Evolutionary conservation across 2,888 invertebrate species (phyloP).

Genomic region (Ischnus inquisitorius): DNA sequence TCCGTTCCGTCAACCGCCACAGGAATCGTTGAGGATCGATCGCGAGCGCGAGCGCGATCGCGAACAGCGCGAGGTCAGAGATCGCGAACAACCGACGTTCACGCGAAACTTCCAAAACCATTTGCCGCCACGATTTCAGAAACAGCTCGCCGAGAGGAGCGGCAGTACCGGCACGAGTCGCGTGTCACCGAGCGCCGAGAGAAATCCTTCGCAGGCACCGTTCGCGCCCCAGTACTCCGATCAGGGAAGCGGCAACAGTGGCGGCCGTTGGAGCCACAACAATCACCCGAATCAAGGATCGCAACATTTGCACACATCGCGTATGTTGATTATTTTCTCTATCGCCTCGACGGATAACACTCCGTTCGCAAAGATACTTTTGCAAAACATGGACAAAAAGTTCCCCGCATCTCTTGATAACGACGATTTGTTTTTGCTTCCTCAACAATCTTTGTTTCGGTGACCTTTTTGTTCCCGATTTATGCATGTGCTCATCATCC

Average conservation of each 20-base stretch:
- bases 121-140: conserved; percentile 94
- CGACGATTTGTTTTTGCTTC: too few relatives aligned
- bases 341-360: too few relatives aligned
- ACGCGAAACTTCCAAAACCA: conserved; percentile 93
- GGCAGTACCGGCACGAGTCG: conserved; percentile 75
- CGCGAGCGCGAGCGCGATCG: conserved; percentile 84
- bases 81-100: conserved; percentile 88
- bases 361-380: neutral
- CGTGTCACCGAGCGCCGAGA: conserved; percentile 82
- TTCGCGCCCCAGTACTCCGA: conserved; percentile 83
- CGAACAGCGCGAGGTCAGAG: conserved; percentile 82
- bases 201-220: conserved; percentile 77
- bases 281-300: conserved; percentile 76
- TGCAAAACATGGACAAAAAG: too few relatives aligned
- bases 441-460: too few relatives aligned
- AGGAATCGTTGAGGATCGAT: conserved; percentile 71
- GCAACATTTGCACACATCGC: conserved; percentile 61
- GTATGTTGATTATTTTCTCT: conserved; percentile 48
- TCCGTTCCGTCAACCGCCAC: conserved; percentile 67
- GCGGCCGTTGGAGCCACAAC: conserved; percentile 80
- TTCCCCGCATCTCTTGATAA: too few relatives aligned
- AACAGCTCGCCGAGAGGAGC: conserved; percentile 88
- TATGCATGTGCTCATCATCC: too few relatives aligned
- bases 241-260: conserved; percentile 70
- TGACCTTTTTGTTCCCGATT: too few relatives aligned